A percentile compares a stretch with the other conserved stretches of the same genome.
These are phyloP conservation scores for Parnassius orleans DNA, from an alignment of 2,888 invertebrate species.

Conservation along the genomic window DNA sequence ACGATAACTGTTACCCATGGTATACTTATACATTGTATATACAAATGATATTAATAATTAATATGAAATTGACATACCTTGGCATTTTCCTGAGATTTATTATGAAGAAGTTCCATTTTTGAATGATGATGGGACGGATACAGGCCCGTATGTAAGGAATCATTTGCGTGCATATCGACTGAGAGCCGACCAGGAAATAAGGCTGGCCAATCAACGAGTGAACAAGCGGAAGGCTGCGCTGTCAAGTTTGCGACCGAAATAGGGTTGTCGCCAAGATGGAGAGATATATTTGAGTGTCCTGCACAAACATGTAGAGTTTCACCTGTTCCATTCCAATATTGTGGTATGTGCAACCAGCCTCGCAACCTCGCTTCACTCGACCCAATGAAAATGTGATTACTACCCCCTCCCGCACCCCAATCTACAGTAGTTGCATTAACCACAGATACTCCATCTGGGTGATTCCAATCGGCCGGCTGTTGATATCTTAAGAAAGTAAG, in stretches of 20 bases:
- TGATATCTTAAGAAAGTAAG: slow-evolving; percentile 93
- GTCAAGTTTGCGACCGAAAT: slow-evolving; percentile 83
- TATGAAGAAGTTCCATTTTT: slow-evolving; percentile 91
- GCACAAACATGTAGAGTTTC: slow-evolving; percentile 89
- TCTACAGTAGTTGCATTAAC: slow-evolving; percentile 92
- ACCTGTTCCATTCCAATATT: slow-evolving; percentile 84
- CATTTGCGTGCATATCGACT: slow-evolving; percentile 85
- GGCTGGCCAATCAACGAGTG: slow-evolving; percentile 84
- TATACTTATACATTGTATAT: too few relatives aligned
- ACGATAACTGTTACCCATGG: too few relatives aligned
- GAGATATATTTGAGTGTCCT: slow-evolving; percentile 87
- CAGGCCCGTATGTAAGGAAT: slow-evolving; percentile 78
- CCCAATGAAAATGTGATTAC: slow-evolving; percentile 84
- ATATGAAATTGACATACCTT: slow-evolving; percentile 71
- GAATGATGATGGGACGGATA: slow-evolving; percentile 86
- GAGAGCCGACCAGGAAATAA: slow-evolving; percentile 83
- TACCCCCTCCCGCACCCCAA: slow-evolving; percentile 86
- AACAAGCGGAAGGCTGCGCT: slow-evolving; percentile 86
- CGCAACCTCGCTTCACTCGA: slow-evolving; percentile 88
- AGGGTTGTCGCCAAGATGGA: slow-evolving; percentile 76
- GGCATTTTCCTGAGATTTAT: slow-evolving; percentile 85
- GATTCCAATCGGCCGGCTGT: slow-evolving; percentile 91
- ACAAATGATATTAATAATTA: neutral
- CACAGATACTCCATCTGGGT: slow-evolving; percentile 93
- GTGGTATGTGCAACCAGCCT: slow-evolving; percentile 91